These are phyloP conservation scores for Prionchulus punctatus DNA, from an alignment of 2,888 invertebrate genomes.

Conservation along the genomic window DNA sequence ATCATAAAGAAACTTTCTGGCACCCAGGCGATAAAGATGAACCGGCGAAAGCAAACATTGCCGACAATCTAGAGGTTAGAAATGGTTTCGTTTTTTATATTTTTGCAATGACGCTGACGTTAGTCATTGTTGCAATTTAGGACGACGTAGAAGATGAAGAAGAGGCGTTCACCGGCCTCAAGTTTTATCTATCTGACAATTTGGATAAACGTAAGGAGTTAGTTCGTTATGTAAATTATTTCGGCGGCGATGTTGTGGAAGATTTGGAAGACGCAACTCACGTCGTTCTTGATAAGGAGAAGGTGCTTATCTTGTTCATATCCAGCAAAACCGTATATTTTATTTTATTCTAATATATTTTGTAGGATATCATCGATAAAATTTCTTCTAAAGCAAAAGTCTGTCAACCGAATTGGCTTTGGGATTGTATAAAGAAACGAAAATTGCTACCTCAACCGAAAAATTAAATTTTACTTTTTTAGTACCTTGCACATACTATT, in stretches of 20 bases:
- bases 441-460: neutral
- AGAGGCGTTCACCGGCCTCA: neutral
- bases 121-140: too few species aligned
- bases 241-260: conserved; percentile 4
- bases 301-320: neutral
- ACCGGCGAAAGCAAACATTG: too few species aligned
- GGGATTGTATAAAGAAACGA: neutral
- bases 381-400: neutral
- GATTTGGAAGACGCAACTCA: neutral
- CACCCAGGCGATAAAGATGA: conserved; percentile 21
- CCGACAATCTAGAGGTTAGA: too few species aligned
- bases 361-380: too few species aligned
- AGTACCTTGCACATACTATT: too few species aligned
- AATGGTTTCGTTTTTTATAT: too few species aligned
- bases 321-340: too few species aligned
- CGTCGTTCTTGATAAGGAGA: neutral
- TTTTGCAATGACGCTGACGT: too few species aligned
- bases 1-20: conserved; percentile 25
- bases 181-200: neutral
- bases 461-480: too few species aligned
- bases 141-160: neutral
- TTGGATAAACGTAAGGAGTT: neutral
- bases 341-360: too few species aligned
- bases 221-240: neutral
- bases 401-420: neutral